These are phyloP conservation scores for Steatocranus sp. DNA, from an alignment of 2,797 vertebrate species.

Conservation along the genomic window DNA sequence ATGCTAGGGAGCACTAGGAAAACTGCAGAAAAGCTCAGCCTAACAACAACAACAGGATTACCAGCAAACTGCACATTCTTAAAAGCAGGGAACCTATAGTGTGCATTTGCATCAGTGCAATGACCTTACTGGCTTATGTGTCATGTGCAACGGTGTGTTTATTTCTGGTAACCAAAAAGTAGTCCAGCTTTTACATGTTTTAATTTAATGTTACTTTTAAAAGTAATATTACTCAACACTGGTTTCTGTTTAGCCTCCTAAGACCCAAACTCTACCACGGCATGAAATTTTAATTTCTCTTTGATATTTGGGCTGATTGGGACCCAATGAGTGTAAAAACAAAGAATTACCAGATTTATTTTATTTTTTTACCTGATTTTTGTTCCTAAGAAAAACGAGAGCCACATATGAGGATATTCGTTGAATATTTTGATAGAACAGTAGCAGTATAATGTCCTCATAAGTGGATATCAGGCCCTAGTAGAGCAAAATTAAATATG, in stretches of 20 bases:
- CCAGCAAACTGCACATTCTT: background rate
- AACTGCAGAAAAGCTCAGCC: background rate
- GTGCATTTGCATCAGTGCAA: background rate
- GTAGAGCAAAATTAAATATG: background rate
- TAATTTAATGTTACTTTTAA: background rate
- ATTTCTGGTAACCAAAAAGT: background rate
- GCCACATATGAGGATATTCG: background rate
- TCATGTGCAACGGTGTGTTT: background rate
- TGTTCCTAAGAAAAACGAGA: background rate
- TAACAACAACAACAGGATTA: background rate
- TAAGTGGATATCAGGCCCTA: background rate
- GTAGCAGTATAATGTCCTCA: background rate
- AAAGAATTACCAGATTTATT: background rate
- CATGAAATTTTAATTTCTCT: background rate
- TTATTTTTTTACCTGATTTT: background rate
- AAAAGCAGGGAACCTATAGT: background rate
- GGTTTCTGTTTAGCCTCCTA: background rate
- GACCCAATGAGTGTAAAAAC: background rate
- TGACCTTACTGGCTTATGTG: background rate
- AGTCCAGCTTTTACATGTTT: background rate
- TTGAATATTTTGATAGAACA: background rate
- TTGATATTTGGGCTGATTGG: background rate
- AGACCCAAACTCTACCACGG: background rate
- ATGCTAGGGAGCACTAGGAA: background rate
- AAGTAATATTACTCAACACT: background rate